Evolutionary conservation across 2,113 vertebrate species (phyloP).

Genomic region (Gobiocypris rarus): DNA sequence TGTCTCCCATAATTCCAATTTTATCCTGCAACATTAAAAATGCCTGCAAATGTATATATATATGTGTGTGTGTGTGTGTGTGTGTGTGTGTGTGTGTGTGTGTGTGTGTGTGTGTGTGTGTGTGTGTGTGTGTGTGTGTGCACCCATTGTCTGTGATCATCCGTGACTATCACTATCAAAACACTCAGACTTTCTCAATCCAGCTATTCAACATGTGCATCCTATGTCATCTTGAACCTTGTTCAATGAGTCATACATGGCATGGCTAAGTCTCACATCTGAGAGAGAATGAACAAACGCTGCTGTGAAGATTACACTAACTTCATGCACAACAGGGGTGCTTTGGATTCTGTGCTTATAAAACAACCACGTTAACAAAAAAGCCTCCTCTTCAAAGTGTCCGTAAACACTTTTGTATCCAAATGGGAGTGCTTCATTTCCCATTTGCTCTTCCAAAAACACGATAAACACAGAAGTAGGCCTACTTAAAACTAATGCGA

Average conservation of each 20-base stretch:
- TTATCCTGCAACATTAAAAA: too few relatives aligned
- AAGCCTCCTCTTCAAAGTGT: neutral
- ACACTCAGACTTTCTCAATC: neutral
- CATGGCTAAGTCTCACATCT: neutral
- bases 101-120: too few relatives aligned
- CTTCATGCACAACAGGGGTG: neutral
- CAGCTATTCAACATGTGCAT: neutral
- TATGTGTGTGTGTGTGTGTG: too few relatives aligned
- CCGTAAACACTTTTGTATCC: neutral
- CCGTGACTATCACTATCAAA: neutral
- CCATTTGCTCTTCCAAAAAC: neutral
- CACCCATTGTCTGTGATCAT: neutral
- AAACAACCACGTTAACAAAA: neutral
- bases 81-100: too few relatives aligned
- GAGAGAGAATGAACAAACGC: neutral
- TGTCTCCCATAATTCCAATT: too few relatives aligned
- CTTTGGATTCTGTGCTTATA: neutral
- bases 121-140: too few relatives aligned
- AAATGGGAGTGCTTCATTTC: neutral
- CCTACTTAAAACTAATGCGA: neutral
- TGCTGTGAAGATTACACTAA: neutral
- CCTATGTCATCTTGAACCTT: neutral
- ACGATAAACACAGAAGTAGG: neutral
- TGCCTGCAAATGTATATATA: too few relatives aligned
- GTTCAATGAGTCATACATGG: neutral